phyloP scores from a whole-genome alignment of 1,140 invertebrate genomes.

The Galleria mellonella region DNA sequence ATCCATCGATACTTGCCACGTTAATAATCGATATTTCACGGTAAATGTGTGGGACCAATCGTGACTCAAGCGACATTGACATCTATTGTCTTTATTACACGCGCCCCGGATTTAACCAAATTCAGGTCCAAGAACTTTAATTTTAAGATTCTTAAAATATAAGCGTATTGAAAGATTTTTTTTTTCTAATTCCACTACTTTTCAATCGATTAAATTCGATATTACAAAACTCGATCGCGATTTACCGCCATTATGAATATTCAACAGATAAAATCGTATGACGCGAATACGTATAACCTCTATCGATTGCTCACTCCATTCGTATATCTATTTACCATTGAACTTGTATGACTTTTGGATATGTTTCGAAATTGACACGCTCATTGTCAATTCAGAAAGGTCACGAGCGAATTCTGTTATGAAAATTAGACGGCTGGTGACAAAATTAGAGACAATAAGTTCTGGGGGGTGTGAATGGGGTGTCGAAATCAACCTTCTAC shows the following conservation, averaged over 20 bases:
- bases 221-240: background rate
- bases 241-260: background rate
- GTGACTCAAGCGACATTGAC: conserved; percentile 53
- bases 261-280: background rate
- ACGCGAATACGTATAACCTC: background rate
- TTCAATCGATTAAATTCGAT: background rate
- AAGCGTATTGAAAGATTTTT: background rate
- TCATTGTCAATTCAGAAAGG: conserved; percentile 33
- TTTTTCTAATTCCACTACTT: background rate
- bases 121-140: conserved; percentile 42
- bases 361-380: conserved; percentile 11
- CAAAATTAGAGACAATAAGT: conserved; percentile 27
- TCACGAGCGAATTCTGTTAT: conserved; percentile 30
- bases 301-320: background rate
- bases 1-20: conserved; percentile 26
- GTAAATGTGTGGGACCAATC: conserved; percentile 32
- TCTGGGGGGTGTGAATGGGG: conserved; percentile 42
- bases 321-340: conserved; percentile 18
- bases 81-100: conserved; percentile 41
- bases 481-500: conserved; percentile 55
- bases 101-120: conserved; percentile 49
- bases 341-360: conserved; percentile 23
- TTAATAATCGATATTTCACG: conserved; percentile 37
- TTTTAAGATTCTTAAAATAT: conserved; percentile 1
- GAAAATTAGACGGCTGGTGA: conserved; percentile 46